Evolutionary conservation across 2,113 vertebrate genomes (phyloP).

Genomic region (Sceloporus tristichus): DNA sequence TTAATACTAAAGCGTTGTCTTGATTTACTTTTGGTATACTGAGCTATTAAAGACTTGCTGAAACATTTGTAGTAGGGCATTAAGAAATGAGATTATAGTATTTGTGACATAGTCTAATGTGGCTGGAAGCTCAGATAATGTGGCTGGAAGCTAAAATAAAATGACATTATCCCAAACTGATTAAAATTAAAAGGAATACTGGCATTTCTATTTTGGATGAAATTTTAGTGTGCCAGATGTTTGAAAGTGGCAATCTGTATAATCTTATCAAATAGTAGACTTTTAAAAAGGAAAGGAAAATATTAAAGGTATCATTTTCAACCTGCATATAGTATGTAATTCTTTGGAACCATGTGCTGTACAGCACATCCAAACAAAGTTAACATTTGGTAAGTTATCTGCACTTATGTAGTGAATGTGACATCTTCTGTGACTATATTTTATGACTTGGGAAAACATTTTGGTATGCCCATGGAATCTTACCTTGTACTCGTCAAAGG

Average conservation of each 20-base stretch:
- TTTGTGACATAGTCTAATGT: not conserved
- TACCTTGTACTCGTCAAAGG: no score
- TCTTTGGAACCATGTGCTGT: no score
- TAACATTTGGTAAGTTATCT: no score
- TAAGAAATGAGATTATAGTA: not conserved
- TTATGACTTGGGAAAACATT: no score
- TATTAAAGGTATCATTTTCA: not conserved
- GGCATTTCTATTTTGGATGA: not conserved
- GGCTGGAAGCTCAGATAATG: no score
- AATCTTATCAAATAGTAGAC: not conserved
- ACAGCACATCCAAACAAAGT: no score
- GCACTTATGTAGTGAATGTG: no score
- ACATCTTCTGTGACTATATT: no score
- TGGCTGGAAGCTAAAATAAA: constrained; percentile 1
- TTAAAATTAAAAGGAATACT: not conserved
- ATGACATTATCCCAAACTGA: constrained; percentile 1
- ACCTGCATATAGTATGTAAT: not conserved
- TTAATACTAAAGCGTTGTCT: constrained; percentile 37
- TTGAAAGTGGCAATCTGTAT: not conserved
- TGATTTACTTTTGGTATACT: constrained; percentile 35
- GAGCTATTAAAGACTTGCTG: constrained; percentile 25
- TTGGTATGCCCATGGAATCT: no score
- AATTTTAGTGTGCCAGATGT: not conserved
- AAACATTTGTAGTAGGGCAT: not conserved
- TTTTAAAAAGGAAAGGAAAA: not conserved